phyloP scores from a whole-genome alignment of 2,113 vertebrate genomes.

The Furnarius figulus region DNA sequence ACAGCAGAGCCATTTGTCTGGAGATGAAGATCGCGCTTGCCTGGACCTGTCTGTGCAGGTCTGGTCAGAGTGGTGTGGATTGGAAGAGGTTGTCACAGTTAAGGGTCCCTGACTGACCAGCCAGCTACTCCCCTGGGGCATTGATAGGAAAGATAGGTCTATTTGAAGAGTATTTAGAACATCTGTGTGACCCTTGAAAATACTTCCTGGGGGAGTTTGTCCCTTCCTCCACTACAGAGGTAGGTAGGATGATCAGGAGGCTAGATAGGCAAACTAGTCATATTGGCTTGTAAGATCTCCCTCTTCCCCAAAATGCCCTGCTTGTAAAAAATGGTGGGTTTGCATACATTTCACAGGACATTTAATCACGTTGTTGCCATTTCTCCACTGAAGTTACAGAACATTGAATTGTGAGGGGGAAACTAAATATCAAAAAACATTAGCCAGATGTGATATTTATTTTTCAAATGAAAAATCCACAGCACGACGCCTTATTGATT shows the following conservation, averaged over 20 bases:
- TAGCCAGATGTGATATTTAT: neutral
- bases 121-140: neutral
- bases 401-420: neutral
- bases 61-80: neutral
- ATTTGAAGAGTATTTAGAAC: slow-evolving; percentile 51
- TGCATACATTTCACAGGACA: neutral
- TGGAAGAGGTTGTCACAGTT: neutral
- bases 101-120: neutral
- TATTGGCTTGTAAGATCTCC: neutral
- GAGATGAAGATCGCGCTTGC: accelerated
- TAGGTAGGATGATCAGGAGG: neutral
- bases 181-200: neutral
- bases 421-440: neutral
- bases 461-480: neutral
- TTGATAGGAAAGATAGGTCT: neutral
- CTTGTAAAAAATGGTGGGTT: neutral
- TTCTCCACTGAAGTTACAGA: neutral
- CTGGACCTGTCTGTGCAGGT: neutral
- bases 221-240: neutral
- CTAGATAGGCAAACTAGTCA: neutral
- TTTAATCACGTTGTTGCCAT: neutral
- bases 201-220: neutral
- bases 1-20: neutral
- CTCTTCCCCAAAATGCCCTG: neutral
- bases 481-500: neutral